Evolutionary conservation across 2,113 vertebrate genomes (phyloP).

Genomic region (Alexandromys fortis): DNA sequence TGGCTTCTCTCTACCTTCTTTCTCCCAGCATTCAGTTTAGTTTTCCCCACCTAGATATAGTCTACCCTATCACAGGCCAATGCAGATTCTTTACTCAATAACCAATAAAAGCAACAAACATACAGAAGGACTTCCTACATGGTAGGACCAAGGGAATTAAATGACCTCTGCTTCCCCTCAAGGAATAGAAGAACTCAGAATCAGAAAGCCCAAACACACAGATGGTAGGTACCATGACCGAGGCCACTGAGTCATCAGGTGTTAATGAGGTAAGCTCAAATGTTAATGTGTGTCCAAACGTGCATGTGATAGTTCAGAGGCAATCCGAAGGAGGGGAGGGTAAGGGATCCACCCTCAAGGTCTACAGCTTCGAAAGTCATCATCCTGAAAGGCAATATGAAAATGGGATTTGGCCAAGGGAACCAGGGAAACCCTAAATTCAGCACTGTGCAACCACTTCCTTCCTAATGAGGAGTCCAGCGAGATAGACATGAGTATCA

Average conservation of each 20-base stretch:
- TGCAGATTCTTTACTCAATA: too few species aligned
- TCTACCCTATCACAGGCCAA: too few species aligned
- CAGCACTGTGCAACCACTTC: neutral
- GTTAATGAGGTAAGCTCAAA: neutral
- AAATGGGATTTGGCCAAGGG: neutral
- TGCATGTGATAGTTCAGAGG: neutral
- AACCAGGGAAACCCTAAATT: neutral
- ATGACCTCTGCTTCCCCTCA: neutral
- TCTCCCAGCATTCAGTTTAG: too few species aligned
- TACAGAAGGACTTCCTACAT: too few species aligned
- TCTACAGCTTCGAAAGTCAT: neutral
- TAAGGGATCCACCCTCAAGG: neutral
- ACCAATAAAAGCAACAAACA: too few species aligned
- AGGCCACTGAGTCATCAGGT: neutral
- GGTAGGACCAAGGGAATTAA: neutral
- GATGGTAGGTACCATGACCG: neutral
- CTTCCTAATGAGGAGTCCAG: slow-evolving; percentile 1
- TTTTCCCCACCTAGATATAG: too few species aligned
- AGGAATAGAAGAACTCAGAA: neutral
- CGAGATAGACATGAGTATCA: neutral
- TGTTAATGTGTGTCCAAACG: neutral
- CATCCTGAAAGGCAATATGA: neutral
- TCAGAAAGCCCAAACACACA: neutral
- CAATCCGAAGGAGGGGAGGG: neutral
- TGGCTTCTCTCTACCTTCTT: too few species aligned